These are phyloP conservation scores for Lepidothrix coronata DNA, from an alignment of 2,113 vertebrate species.

Conservation along the genomic window DNA sequence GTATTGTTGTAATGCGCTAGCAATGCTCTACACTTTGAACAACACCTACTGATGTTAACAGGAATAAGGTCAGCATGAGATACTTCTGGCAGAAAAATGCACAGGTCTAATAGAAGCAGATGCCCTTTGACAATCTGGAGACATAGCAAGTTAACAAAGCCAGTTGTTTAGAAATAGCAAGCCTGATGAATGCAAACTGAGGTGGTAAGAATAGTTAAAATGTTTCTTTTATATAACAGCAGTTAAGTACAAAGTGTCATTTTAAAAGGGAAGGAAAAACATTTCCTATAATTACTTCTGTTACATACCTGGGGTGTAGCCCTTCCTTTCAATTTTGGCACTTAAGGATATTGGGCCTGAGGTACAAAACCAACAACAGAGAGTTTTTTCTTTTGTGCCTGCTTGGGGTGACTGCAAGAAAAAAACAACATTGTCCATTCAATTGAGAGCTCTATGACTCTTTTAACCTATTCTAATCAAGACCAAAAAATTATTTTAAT, in stretches of 20 bases:
- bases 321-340: conserved; percentile 99
- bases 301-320: conserved; percentile 94
- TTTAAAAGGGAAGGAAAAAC: conserved; percentile 8
- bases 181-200: not conserved
- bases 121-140: not conserved
- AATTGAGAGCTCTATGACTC: not conserved
- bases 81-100: not conserved
- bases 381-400: conserved; percentile 99
- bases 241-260: not conserved
- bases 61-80: not conserved
- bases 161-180: not conserved
- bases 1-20: not conserved
- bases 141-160: not conserved
- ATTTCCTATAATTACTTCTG: not conserved
- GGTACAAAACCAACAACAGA: conserved; percentile 99
- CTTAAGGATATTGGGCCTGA: conserved; percentile 99
- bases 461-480: not conserved
- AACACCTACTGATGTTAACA: not conserved
- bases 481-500: not conserved
- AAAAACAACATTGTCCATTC: conserved; percentile 18
- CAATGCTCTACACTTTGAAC: not conserved
- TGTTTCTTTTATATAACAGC: not conserved
- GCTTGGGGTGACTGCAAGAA: conserved; percentile 93
- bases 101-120: not conserved
- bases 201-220: not conserved